Evolutionary conservation across 2,888 invertebrate species (phyloP).

Genomic region (Synergus japonicus): DNA sequence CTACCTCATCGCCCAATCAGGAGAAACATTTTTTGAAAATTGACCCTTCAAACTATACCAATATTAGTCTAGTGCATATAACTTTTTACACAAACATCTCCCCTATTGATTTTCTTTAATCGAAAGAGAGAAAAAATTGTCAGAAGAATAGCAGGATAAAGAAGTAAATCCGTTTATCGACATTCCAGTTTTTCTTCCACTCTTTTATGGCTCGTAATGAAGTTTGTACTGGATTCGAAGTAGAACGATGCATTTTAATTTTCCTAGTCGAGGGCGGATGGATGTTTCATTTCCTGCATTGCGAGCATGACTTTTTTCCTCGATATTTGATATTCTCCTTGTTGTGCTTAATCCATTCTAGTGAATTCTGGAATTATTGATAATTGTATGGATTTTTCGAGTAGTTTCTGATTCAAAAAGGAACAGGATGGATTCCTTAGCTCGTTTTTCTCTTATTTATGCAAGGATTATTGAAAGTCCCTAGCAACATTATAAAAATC

Average conservation of each 20-base stretch:
- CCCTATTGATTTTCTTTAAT: conserved; percentile 17
- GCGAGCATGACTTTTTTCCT: conserved; percentile 1
- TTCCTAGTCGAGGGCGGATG: conserved; percentile 8
- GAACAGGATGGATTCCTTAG: too few relatives aligned
- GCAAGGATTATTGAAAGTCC: too few relatives aligned
- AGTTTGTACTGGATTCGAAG: conserved; percentile 18
- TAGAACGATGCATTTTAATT: conserved; percentile 14
- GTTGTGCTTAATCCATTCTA: neutral
- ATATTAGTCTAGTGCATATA: neutral
- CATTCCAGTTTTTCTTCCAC: conserved; percentile 11
- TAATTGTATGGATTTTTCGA: neutral
- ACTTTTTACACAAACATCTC: neutral
- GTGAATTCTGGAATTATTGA: neutral
- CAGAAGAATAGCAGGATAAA: conserved; percentile 2
- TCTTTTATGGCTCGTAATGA: conserved; percentile 25
- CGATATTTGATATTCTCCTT: neutral
- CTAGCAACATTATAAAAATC: too few relatives aligned
- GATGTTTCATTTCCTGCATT: conserved; percentile 29
- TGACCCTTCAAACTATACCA: too few relatives aligned
- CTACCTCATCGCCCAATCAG: neutral
- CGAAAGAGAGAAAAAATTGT: neutral
- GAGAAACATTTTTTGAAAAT: neutral
- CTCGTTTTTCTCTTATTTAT: too few relatives aligned
- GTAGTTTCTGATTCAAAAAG: neutral
- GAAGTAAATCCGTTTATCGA: conserved; percentile 23